Evolutionary conservation across 2,113 vertebrate genomes (phyloP), one percentile per base, ranked within the genome.

Genomic region (Variabilichromis moorii): DNA sequence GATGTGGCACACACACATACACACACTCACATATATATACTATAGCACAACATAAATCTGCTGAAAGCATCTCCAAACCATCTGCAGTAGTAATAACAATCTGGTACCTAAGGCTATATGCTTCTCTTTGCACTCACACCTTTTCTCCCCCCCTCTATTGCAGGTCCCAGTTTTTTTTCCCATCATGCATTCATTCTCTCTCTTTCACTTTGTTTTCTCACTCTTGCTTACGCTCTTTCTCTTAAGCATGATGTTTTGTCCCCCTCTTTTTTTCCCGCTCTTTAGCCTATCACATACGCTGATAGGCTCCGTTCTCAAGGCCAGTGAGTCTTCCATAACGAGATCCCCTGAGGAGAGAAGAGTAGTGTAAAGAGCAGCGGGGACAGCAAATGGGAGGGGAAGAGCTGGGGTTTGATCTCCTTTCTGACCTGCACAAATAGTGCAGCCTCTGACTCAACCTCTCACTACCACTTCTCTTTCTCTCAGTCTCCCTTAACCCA

Each of bases 61-160:
- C 83, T 85, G 21, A 55, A 90, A 82, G 83, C 73, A 16, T 93
- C 89, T 93, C 79, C 84, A 42, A 83, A 61, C 94, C 94, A 93
- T 95, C 94, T 94, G 93, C 87, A 90, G 83, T 71, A 45, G 91
- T 92, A 93, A 94, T 94, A 93, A 92, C 94, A 94, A 88, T 90
- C 91, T 89, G 91, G 45, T 85, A 89, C 92, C 90, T 87, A 16
- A 86, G 92, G 91, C 91, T 81, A 86, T 84, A 26, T 80, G 59
- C 82, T 51, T 21, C 84, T 84, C 54, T 73, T 51, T 85, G 78
- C 86, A 55, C 86, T 63, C 76, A 63, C 66, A 51, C 54, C 33
- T 81, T 33, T 11, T 54, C 84, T 86, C 50, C n/a, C n/a, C n/a
- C n/a, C n/a, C n/a, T 7, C 24, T 51, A 76, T 84, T 80, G 24